Evolutionary conservation across 2,888 invertebrate species (phyloP).

Genomic region (Maniola hyperantus): DNA sequence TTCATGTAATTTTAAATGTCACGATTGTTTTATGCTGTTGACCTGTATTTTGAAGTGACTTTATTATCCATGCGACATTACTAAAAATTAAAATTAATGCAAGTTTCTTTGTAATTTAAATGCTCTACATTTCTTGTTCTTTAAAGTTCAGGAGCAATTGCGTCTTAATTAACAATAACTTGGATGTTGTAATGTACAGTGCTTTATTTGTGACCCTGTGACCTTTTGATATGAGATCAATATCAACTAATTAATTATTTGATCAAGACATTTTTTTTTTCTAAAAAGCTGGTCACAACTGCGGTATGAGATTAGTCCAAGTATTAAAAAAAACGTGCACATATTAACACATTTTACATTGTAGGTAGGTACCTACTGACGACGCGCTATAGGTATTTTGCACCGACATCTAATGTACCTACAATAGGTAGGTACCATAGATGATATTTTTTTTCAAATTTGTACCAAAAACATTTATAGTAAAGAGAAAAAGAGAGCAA

Average conservation of each 20-base stretch:
- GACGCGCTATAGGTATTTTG: too few species aligned
- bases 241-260: neutral
- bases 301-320: too few species aligned
- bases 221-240: neutral
- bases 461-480: too few species aligned
- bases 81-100: conserved; percentile 7
- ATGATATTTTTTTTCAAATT: too few species aligned
- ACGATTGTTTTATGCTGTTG: conserved; percentile 1
- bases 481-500: too few species aligned
- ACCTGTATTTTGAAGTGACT: conserved; percentile 12
- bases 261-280: neutral
- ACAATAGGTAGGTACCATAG: too few species aligned
- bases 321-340: too few species aligned
- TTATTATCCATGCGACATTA: conserved; percentile 1
- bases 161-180: conserved; percentile 9
- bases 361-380: too few species aligned
- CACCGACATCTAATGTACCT: too few species aligned
- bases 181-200: neutral
- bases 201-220: neutral
- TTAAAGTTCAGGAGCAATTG: conserved; percentile 9
- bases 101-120: conserved; percentile 1
- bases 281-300: too few species aligned
- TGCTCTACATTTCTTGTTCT: conserved; percentile 12
- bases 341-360: too few species aligned
- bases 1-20: conserved; percentile 1